Conservation (phyloP, 1,140 invertebrate genomes). For the Dufourea novaeangliae region DNA sequence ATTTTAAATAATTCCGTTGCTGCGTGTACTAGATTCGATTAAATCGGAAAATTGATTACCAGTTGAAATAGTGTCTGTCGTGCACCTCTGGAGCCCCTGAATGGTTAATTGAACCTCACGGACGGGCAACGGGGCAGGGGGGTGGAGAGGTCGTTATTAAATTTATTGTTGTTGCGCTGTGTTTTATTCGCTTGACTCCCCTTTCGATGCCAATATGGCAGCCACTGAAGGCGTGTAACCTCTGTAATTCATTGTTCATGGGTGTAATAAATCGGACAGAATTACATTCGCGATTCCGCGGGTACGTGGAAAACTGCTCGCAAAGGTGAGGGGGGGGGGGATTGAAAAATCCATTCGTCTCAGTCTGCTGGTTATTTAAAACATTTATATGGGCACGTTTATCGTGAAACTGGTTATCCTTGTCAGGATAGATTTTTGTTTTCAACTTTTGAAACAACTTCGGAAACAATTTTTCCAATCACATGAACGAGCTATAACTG, state of each 20-base stretch:
- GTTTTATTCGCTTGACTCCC: neutral
- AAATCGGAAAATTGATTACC: constrained; percentile 4
- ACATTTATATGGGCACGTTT: neutral
- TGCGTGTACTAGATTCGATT: neutral
- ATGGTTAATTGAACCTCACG: neutral
- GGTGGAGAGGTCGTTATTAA: constrained; percentile 22
- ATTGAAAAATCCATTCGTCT: neutral
- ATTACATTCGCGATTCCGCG: neutral
- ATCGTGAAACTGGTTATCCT: neutral
- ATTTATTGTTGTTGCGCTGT: constrained; percentile 4
- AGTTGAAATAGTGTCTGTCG: neutral
- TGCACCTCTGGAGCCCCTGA: neutral
- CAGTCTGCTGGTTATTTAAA: neutral
- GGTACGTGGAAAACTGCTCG: neutral
- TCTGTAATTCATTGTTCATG: constrained; percentile 17
- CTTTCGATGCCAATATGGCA: constrained; percentile 1
- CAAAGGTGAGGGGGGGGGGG: no score
- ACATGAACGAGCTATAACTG: no score
- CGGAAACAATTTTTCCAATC: no score
- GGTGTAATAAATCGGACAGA: constrained; percentile 10
- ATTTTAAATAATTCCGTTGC: neutral
- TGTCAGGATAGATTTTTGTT: neutral
- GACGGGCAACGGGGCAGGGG: no score
- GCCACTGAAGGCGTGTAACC: no score
- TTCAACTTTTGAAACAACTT: no score